Conservation (phyloP, 1,140 invertebrate species). For the Halictus rubicundus region DNA sequence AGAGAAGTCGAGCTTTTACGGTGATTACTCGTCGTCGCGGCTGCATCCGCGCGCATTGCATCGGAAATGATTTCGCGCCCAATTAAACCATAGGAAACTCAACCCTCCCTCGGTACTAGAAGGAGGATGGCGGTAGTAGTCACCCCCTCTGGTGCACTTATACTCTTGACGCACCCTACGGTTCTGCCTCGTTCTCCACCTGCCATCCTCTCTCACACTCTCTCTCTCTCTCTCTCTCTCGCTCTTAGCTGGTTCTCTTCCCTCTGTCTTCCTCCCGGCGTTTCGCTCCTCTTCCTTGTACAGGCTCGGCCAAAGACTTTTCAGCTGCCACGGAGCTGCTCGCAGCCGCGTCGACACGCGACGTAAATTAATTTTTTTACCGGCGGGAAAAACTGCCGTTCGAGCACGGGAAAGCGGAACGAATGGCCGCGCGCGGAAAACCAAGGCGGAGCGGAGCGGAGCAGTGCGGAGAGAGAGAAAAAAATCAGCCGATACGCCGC, state of each 20-base stretch:
- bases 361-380: constrained; percentile 69
- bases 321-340: constrained; percentile 60
- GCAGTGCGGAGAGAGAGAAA: neutral
- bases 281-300: constrained; percentile 45
- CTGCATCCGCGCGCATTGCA: constrained; percentile 77
- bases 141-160: constrained; percentile 67
- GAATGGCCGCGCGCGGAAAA: neutral
- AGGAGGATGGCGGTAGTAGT: constrained; percentile 40
- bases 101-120: constrained; percentile 64
- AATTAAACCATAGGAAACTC: constrained; percentile 79
- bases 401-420: neutral
- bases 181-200: constrained; percentile 43
- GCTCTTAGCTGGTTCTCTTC: neutral
- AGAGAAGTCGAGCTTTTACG: constrained; percentile 73
- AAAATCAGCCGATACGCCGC: neutral
- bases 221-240: neutral
- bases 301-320: constrained; percentile 71
- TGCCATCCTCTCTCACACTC: neutral
- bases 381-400: constrained; percentile 21
- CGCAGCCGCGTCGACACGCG: constrained; percentile 48
- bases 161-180: constrained; percentile 68
- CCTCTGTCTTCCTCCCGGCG: neutral
- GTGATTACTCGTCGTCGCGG: constrained; percentile 76
- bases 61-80: constrained; percentile 80
- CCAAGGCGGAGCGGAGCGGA: neutral